A percentile compares a stretch with the other conserved stretches of the same genome.
phyloP scores from a whole-genome alignment of 2,113 vertebrate species.

The human region GRCh38 chr5:141338501-141339000 shows the following conservation, averaged over 20 bases:
- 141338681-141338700: constrained; percentile 52
- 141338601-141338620: neutral
- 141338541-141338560: neutral
- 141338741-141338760: neutral
- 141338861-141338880: neutral
- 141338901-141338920: constrained; percentile 3
- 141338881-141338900: neutral
- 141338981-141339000: neutral
- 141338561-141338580: neutral
- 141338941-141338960: neutral
- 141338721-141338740: constrained; percentile 74
- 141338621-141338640: constrained; percentile 3
- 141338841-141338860: neutral
- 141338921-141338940: neutral
- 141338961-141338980: constrained; percentile 58
- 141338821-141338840: neutral
- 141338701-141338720: constrained; percentile 71
- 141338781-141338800: constrained; percentile 17
- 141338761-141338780: neutral
- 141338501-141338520: neutral
- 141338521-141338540: neutral
- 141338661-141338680: neutral
- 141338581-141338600: neutral
- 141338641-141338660: neutral
- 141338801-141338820: constrained; percentile 23